phyloP scores from a whole-genome alignment of 2,113 vertebrate genomes.

The Pluvialis apricaria region DNA sequence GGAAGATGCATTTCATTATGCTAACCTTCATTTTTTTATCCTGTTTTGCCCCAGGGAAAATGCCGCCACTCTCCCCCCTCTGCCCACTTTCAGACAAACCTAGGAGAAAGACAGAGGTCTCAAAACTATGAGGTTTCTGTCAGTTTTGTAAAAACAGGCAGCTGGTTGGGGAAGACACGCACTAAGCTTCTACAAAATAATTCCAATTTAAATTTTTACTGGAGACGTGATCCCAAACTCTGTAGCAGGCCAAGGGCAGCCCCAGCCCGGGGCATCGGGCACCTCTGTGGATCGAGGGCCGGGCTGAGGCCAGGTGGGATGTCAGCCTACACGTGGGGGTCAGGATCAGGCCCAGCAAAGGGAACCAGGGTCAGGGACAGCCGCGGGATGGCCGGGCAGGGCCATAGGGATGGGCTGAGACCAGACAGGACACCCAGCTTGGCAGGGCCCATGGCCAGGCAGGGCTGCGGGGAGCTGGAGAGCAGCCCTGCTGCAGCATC shows the following conservation, averaged over 20 bases:
- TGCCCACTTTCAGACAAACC: background rate
- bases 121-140: background rate
- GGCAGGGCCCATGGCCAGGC: rapidly evolving
- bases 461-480: background rate
- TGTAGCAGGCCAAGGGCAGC: background rate
- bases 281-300: background rate
- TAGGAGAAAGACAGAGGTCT: background rate
- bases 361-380: background rate
- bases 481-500: rapidly evolving
- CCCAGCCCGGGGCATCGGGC: background rate
- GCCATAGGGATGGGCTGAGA: background rate
- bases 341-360: background rate
- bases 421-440: background rate
- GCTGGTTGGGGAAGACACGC: background rate
- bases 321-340: rapidly evolving
- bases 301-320: background rate
- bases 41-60: background rate
- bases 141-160: background rate
- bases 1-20: background rate
- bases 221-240: background rate
- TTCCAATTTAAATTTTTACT: background rate
- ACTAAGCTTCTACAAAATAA: background rate
- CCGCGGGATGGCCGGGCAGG: background rate
- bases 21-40: background rate
- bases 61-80: rapidly evolving